Conservation (phyloP, 2,113 vertebrate genomes). For the Poecile atricapillus region DNA sequence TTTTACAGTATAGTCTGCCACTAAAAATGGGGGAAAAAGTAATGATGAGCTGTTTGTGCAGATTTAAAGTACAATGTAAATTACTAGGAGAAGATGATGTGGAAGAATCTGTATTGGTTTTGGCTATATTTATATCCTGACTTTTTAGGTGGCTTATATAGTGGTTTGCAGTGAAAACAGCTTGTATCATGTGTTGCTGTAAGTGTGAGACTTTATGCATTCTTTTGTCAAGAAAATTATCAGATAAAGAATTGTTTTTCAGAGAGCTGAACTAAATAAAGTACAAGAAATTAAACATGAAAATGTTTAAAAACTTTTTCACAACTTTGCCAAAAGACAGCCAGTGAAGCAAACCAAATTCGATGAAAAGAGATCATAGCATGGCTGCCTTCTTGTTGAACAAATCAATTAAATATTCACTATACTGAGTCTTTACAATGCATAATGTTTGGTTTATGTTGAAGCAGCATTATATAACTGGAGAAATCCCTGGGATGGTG, state of each 20-base stretch:
- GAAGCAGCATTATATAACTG: conserved; percentile 18
- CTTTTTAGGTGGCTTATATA: conserved; percentile 64
- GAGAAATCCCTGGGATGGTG: conserved; percentile 4
- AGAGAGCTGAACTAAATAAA: background rate
- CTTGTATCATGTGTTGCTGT: background rate
- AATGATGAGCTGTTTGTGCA: conserved; percentile 59
- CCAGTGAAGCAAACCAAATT: background rate
- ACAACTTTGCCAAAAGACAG: background rate
- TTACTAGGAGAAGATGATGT: conserved; percentile 43
- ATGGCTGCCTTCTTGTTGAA: background rate
- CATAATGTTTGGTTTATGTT: conserved; percentile 21
- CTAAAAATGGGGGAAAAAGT: conserved; percentile 61
- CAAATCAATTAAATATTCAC: background rate
- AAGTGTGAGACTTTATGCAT: background rate
- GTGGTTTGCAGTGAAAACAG: conserved; percentile 13
- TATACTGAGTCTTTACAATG: background rate
- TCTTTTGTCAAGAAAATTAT: conserved; percentile 5
- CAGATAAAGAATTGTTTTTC: background rate
- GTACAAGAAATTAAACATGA: background rate
- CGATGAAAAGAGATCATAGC: background rate
- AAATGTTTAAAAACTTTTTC: background rate
- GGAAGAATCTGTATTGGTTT: conserved; percentile 24
- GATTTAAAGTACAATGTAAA: conserved; percentile 52
- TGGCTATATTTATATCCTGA: background rate
- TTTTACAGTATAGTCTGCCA: conserved; percentile 75